Conservation (phyloP, 2,888 invertebrate species). For the Toxonevra muliebris region DNA sequence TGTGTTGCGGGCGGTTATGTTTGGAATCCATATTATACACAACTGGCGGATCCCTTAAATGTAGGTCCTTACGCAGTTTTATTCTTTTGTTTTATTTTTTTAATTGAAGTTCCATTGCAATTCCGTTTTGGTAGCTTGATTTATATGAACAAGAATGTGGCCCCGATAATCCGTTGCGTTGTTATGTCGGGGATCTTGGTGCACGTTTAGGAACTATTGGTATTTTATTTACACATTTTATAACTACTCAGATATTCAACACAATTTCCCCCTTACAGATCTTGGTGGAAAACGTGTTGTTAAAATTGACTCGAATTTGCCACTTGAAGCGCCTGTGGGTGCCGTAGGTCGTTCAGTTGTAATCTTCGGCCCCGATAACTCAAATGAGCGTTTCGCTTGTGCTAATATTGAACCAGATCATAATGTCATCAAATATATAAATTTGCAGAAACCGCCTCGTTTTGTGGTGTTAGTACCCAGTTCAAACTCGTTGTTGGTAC, state of each 20-base stretch:
- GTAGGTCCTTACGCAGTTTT: no score
- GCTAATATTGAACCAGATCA: conserved; percentile 92
- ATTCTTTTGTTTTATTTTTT: no score
- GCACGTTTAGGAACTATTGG: conserved; percentile 84
- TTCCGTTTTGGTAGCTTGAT: conserved; percentile 68
- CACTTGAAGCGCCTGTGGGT: conserved; percentile 79
- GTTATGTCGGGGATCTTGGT: conserved; percentile 91
- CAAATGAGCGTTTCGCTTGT: conserved; percentile 81
- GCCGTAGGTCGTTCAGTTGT: conserved; percentile 88
- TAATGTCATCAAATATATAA: conserved; percentile 89
- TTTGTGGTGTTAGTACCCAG: conserved; percentile 79
- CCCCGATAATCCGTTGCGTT: conserved; percentile 85
- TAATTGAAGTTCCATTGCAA: neutral
- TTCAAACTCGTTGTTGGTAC: no score
- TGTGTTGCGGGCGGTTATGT: conserved; percentile 92
- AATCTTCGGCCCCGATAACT: conserved; percentile 79
- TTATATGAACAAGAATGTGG: conserved; percentile 88
- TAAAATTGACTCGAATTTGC: conserved; percentile 87
- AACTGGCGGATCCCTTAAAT: conserved; percentile 88
- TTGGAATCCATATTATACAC: conserved; percentile 92
- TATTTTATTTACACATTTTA: conserved; percentile 43
- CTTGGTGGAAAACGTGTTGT: conserved; percentile 81
- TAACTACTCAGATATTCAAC: no score
- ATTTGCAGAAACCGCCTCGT: conserved; percentile 85
- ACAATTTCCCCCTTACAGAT: conserved; percentile 61